Conservation (phyloP, 2,888 invertebrate species). For the Eilema sororculum region DNA sequence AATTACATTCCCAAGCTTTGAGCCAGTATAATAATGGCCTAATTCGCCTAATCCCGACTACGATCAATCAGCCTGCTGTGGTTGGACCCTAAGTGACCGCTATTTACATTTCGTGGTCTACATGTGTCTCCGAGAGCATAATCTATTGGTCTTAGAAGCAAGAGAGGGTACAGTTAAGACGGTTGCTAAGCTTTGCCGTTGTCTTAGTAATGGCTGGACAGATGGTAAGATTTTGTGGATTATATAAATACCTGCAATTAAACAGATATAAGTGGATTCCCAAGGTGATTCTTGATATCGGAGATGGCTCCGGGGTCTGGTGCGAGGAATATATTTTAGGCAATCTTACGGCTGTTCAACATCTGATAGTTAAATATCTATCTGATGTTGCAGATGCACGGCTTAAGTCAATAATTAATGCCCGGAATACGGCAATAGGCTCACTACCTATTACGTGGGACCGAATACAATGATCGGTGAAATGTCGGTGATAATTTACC, state of each 20-base stretch:
- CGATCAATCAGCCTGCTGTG: conserved; percentile 4
- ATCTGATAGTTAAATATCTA: no score
- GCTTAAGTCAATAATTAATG: no score
- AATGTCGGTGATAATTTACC: no score
- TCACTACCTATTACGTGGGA: no score
- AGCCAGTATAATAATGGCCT: neutral
- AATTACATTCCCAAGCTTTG: neutral
- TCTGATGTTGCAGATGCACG: no score
- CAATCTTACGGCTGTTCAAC: no score
- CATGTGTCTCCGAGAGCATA: conserved; percentile 1
- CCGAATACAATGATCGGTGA: no score
- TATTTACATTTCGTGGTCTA: neutral
- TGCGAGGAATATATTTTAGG: no score
- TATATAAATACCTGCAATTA: neutral
- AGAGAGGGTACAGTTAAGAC: neutral
- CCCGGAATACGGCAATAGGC: no score
- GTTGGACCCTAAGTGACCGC: conserved; percentile 1
- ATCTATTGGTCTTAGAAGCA: neutral
- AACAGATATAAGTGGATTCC: no score
- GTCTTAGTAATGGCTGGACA: neutral
- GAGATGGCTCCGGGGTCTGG: no score
- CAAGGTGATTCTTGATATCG: no score
- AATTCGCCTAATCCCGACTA: neutral
- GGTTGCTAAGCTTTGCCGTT: neutral
- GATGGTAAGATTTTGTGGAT: neutral